Evolutionary conservation across 2,797 vertebrate genomes (phyloP).

Genomic region (Tadarida brasiliensis): DNA sequence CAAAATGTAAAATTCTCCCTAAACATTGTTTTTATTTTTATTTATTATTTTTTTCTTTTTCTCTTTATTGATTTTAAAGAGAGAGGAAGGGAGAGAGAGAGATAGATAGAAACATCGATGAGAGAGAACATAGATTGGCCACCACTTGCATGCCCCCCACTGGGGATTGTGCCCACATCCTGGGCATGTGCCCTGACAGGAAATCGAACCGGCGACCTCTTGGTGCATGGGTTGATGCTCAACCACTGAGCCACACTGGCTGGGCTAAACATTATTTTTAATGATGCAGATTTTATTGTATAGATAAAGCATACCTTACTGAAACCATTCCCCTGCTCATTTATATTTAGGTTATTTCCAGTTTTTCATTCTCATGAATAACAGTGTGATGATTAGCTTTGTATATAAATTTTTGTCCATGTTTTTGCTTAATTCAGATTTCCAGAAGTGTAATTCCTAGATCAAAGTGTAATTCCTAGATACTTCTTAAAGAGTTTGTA

Average conservation of each 20-base stretch:
- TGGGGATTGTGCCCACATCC: too few relatives aligned
- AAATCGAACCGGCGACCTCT: too few relatives aligned
- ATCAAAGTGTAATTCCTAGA: constrained; percentile 1
- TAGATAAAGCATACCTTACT: not conserved
- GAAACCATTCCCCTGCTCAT: constrained; percentile 3
- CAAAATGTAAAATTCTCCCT: constrained; percentile 17
- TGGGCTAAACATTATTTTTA: not conserved
- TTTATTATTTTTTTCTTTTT: too few relatives aligned
- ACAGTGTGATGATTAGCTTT: not conserved
- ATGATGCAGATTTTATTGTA: constrained; percentile 22
- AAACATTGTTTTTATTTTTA: not conserved
- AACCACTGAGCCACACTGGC: too few relatives aligned
- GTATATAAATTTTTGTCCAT: not conserved
- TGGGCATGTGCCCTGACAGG: too few relatives aligned
- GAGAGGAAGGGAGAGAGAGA: too few relatives aligned
- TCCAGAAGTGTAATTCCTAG: constrained; percentile 16
- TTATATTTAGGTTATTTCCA: constrained; percentile 16
- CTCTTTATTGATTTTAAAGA: too few relatives aligned
- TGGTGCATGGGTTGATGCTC: too few relatives aligned
- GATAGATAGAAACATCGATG: too few relatives aligned
- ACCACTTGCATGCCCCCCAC: too few relatives aligned
- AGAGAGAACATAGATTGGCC: too few relatives aligned
- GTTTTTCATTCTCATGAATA: constrained; percentile 20
- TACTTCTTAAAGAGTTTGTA: not conserved
- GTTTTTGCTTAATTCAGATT: constrained; percentile 50